Conservation (phyloP, 1,140 invertebrate genomes). For the Luehdorfia chinensis region DNA sequence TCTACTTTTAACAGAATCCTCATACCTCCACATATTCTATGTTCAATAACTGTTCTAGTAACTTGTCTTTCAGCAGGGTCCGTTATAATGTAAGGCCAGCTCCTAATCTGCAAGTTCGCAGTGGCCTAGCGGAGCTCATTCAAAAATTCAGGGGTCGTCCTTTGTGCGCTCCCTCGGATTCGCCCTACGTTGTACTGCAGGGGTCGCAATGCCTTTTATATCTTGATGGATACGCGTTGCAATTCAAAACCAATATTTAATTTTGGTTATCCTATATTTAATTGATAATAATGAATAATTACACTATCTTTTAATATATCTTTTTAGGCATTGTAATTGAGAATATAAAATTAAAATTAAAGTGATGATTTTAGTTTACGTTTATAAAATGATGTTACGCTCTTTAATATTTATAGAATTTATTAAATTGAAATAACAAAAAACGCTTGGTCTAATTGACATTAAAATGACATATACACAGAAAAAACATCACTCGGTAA, state of each 20-base stretch:
- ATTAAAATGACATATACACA: no score
- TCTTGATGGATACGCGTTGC: neutral
- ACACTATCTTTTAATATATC: neutral
- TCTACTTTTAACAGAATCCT: no score
- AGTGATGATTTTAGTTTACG: no score
- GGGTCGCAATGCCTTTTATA: constrained; percentile 30
- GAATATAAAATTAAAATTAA: no score
- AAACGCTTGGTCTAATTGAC: no score
- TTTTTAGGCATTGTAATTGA: no score
- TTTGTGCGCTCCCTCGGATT: constrained; percentile 53
- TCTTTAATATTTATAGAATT: no score
- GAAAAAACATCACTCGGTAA: neutral
- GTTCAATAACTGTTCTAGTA: neutral
- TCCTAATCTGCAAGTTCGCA: constrained; percentile 48
- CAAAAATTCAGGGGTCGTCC: constrained; percentile 42
- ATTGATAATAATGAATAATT: constrained; percentile 12
- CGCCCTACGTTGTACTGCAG: constrained; percentile 33
- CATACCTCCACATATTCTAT: neutral
- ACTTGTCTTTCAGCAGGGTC: neutral
- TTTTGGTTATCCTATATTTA: no score
- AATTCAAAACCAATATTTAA: constrained; percentile 7
- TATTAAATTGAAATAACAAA: no score
- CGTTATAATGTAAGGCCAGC: constrained; percentile 25
- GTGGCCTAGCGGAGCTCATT: constrained; percentile 46
- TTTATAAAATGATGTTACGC: no score